phyloP scores from a whole-genome alignment of 2,113 vertebrate genomes.

The Mustelus asterias region DNA sequence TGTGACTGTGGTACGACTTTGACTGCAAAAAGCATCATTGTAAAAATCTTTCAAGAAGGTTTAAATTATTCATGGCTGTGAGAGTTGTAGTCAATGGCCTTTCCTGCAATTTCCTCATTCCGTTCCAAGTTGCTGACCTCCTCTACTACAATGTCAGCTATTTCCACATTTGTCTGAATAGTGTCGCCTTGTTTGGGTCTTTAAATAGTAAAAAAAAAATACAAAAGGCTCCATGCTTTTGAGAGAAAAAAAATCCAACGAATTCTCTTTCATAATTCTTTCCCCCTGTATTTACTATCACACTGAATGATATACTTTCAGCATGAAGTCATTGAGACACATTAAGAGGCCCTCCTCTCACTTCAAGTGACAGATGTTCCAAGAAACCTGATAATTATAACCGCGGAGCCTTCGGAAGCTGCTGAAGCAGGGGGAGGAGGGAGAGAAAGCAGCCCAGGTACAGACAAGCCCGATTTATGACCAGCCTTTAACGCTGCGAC shows the following conservation, averaged over 20 bases:
- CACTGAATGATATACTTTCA: constrained; percentile 19
- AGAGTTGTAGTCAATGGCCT: constrained; percentile 14
- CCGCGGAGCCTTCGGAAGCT: background rate
- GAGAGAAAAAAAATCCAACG: background rate
- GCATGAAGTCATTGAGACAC: constrained; percentile 18
- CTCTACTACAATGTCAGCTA: constrained; percentile 18
- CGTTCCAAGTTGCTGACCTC: constrained; percentile 17
- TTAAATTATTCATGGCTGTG: constrained; percentile 33
- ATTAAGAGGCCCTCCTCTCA: background rate
- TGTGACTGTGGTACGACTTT: background rate
- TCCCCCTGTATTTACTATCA: background rate
- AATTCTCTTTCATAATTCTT: constrained; percentile 21
- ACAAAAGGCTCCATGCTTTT: constrained; percentile 13
- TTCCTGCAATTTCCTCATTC: constrained; percentile 30
- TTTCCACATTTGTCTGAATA: constrained; percentile 18
- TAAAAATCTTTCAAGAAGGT: constrained; percentile 23
- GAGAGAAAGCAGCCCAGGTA: background rate
- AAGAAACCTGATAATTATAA: constrained; percentile 10
- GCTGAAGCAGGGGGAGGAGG: background rate
- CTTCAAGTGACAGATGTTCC: constrained; percentile 16
- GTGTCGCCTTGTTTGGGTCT: constrained; percentile 10
- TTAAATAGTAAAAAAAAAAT: background rate
- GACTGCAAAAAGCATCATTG: constrained; percentile 1
- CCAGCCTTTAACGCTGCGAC: background rate
- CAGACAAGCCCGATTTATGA: background rate